Conservation (phyloP, 1,140 invertebrate species). For the Cotesia vestalis region DNA sequence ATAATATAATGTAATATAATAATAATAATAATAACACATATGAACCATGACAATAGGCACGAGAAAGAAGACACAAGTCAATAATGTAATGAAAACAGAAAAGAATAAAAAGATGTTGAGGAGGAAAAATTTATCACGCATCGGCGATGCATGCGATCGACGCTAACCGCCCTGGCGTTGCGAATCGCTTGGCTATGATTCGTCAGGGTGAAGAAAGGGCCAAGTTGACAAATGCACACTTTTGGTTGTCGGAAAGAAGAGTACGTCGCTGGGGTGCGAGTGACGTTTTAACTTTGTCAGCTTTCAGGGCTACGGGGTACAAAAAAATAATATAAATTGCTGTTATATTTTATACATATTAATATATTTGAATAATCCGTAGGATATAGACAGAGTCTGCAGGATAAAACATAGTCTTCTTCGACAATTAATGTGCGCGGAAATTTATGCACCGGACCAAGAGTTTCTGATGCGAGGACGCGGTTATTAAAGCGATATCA, state of each 20-base stretch:
- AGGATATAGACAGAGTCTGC: background rate
- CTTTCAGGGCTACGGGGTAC: background rate
- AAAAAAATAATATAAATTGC: slow-evolving; percentile 2
- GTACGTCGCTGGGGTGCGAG: background rate
- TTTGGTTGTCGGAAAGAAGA: background rate
- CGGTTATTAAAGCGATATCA: slow-evolving; percentile 58
- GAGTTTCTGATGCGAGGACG: background rate
- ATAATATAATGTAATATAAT: slow-evolving; percentile 26
- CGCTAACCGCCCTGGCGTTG: slow-evolving; percentile 19
- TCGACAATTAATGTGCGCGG: slow-evolving; percentile 16
- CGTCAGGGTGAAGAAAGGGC: background rate
- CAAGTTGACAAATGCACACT: slow-evolving; percentile 8
- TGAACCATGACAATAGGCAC: slow-evolving; percentile 46
- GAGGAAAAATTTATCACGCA: slow-evolving; percentile 14
- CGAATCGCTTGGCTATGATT: slow-evolving; percentile 25
- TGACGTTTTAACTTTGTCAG: slow-evolving; percentile 6
- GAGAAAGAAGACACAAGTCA: slow-evolving; percentile 6
- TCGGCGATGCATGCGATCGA: slow-evolving; percentile 17
- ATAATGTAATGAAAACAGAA: background rate
- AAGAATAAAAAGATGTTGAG: slow-evolving; percentile 11
- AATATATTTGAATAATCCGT: background rate
- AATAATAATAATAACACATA: slow-evolving; percentile 52
- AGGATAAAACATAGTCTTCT: background rate
- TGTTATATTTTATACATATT: slow-evolving; percentile 2
- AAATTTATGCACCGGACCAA: slow-evolving; percentile 23